Evolutionary conservation across 2,113 vertebrate species (phyloP).

Genomic region (Lipotes vexillifer): DNA sequence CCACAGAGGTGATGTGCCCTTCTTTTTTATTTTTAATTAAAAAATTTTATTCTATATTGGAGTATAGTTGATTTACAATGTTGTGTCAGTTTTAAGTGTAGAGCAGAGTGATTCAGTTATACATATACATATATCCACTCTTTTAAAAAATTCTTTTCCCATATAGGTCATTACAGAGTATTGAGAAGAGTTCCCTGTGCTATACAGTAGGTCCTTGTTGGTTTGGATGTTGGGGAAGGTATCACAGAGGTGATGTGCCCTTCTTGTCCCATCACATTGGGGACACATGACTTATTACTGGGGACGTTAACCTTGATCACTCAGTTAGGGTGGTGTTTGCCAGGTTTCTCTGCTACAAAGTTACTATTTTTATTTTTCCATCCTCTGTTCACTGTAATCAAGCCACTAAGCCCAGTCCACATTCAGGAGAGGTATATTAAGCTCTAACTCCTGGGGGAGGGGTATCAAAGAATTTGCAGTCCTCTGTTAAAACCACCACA

Average conservation of each 20-base stretch:
- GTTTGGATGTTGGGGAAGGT: background rate
- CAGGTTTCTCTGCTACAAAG: background rate
- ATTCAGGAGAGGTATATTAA: background rate
- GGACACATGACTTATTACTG: background rate
- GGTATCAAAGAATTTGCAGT: background rate
- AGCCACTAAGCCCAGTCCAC: background rate
- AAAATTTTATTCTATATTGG: background rate
- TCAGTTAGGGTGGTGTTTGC: background rate
- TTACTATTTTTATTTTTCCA: background rate
- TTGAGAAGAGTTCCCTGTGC: background rate
- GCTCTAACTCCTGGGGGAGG: background rate
- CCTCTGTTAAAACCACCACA: background rate
- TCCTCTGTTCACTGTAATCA: background rate
- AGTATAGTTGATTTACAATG: background rate
- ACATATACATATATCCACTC: background rate
- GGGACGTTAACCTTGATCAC: background rate
- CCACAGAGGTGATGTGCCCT: background rate
- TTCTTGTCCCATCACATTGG: no score
- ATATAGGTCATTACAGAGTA: background rate
- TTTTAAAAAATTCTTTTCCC: background rate
- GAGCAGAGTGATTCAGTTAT: background rate
- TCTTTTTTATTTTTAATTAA: no score
- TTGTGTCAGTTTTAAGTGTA: background rate
- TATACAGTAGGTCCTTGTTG: background rate
- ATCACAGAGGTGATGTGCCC: background rate